A percentile compares a stretch with the other conserved stretches of the same genome.
These are phyloP conservation scores for Lepidurus arcticus DNA, from an alignment of 1,140 invertebrate species.

Conservation along the genomic window DNA sequence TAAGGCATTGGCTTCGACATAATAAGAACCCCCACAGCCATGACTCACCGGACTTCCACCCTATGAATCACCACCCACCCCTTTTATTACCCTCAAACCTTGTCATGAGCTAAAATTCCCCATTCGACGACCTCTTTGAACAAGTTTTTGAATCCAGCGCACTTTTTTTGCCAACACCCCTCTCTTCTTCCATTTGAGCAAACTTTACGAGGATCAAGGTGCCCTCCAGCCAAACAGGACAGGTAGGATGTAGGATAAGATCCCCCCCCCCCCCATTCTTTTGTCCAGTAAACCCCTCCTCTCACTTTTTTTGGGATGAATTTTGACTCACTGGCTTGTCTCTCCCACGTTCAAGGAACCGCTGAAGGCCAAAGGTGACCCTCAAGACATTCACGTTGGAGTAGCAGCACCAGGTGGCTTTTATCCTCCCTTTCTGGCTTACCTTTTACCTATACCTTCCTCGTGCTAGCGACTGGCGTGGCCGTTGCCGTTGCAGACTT, in stretches of 20 bases:
- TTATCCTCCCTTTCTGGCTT: neutral
- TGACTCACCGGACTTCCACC: conserved; percentile 13
- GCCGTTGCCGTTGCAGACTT: neutral
- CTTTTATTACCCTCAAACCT: neutral
- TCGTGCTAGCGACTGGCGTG: neutral
- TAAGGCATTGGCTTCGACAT: neutral
- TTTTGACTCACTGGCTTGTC: conserved; percentile 5
- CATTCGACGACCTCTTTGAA: neutral
- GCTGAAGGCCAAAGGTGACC: conserved; percentile 17
- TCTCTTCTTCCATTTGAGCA: neutral
- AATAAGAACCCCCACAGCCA: neutral
- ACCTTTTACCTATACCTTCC: neutral
- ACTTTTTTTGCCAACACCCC: neutral
- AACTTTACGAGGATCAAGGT: neutral
- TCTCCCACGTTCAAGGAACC: conserved; percentile 10
- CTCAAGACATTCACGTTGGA: conserved; percentile 14
- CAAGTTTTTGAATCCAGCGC: neutral
- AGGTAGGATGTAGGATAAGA: neutral
- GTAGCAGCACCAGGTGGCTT: conserved; percentile 16
- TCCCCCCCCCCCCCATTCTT: conserved; percentile 7
- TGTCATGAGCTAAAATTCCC: neutral
- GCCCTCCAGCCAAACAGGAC: neutral
- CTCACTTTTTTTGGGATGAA: neutral
- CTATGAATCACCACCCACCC: neutral
- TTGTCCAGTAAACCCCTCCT: conserved; percentile 3